Percentiles rank a stretch among this genome's conserved stretches.
These are phyloP conservation scores for Tupiocoris notatus DNA, from an alignment of 2,888 invertebrate genomes.

Conservation along the genomic window DNA sequence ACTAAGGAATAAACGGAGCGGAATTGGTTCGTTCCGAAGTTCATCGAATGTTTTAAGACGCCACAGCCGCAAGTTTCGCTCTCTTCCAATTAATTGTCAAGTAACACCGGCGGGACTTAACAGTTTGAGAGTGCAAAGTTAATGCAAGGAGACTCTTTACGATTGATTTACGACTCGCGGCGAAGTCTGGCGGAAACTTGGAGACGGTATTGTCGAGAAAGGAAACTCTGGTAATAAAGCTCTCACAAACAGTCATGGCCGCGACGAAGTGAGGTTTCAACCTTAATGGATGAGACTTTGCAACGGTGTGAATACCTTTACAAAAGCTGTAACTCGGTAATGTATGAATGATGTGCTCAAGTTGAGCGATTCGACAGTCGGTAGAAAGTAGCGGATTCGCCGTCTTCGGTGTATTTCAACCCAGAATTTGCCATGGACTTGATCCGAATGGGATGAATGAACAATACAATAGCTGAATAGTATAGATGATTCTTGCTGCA, in stretches of 20 bases:
- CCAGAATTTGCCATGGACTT: no score
- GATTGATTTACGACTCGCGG: conserved; percentile 19
- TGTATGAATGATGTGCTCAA: neutral
- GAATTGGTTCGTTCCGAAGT: no score
- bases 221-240: neutral
- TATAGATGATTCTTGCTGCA: no score
- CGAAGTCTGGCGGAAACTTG: conserved; percentile 1
- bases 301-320: neutral
- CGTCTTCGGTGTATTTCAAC: no score
- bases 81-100: neutral
- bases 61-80: conserved; percentile 1
- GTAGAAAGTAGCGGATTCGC: neutral
- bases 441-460: no score
- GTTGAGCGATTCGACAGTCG: neutral
- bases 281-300: neutral
- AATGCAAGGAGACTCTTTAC: neutral
- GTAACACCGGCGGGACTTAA: neutral
- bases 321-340: neutral
- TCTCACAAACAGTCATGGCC: neutral
- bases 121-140: neutral
- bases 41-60: conserved; percentile 3
- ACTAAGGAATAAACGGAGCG: no score
- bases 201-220: conserved; percentile 5
- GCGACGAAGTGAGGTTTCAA: neutral
- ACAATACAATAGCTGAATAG: no score